A percentile compares a stretch with the other conserved stretches of the same genome.
phyloP scores from a whole-genome alignment of 2,888 invertebrate genomes.

The Notocelia uddmanniana region DNA sequence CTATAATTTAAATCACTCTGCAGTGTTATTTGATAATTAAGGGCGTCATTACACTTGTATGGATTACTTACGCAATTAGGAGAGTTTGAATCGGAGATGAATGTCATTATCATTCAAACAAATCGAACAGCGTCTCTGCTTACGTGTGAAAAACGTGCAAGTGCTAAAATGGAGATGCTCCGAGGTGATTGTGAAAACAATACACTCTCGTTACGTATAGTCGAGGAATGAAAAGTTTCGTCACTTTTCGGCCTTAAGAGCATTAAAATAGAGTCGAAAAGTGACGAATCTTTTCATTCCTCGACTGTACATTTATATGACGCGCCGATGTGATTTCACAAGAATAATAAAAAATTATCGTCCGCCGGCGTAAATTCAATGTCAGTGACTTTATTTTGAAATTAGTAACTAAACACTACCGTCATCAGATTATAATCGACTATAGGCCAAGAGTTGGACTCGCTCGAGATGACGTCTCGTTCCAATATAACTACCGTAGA shows the following conservation, averaged over 20 bases:
- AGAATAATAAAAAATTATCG: slow-evolving; percentile 1
- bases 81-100: neutral
- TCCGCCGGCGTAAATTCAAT: slow-evolving; percentile 8
- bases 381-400: neutral
- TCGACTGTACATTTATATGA: slow-evolving; percentile 9
- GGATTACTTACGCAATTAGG: neutral
- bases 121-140: too few relatives aligned
- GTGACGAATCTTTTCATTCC: too few relatives aligned
- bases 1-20: slow-evolving; percentile 6
- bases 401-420: neutral
- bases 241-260: too few relatives aligned
- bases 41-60: neutral
- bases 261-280: too few relatives aligned
- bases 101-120: too few relatives aligned
- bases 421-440: neutral
- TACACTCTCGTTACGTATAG: neutral
- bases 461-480: neutral
- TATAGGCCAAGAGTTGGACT: neutral
- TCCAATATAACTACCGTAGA: neutral
- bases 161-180: neutral
- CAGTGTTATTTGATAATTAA: neutral
- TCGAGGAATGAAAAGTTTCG: too few relatives aligned
- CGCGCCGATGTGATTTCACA: neutral
- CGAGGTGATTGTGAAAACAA: neutral
- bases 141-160: neutral